phyloP scores from a whole-genome alignment of 2,113 vertebrate genomes.

The Oceanites oceanicus region DNA sequence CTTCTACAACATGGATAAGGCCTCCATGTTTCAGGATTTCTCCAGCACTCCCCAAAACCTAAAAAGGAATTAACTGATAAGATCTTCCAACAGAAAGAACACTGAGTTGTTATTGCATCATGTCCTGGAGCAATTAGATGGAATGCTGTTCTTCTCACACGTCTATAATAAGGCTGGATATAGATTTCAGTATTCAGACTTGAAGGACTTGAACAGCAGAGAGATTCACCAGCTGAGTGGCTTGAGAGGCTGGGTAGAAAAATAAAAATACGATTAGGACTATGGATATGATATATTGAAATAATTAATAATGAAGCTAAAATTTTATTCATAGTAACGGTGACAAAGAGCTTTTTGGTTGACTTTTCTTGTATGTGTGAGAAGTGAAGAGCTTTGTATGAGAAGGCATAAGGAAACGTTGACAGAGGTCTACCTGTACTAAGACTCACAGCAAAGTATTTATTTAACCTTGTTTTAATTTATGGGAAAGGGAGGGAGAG shows the following conservation, averaged over 20 bases:
- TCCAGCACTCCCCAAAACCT: neutral
- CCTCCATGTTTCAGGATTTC: neutral
- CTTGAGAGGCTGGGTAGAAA: neutral
- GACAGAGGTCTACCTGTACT: neutral
- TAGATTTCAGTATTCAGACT: neutral
- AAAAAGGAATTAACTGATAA: neutral
- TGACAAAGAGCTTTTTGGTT: neutral
- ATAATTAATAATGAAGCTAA: neutral
- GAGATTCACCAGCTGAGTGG: neutral
- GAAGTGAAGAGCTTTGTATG: neutral
- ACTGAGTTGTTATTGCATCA: neutral
- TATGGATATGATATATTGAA: neutral
- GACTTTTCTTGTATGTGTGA: neutral
- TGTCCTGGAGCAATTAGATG: neutral
- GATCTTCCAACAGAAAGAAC: neutral
- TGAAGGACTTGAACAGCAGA: neutral
- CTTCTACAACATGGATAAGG: neutral
- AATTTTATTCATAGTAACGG: neutral
- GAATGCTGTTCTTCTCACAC: neutral
- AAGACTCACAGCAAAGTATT: neutral
- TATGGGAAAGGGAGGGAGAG: neutral
- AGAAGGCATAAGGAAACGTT: neutral
- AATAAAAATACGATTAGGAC: neutral
- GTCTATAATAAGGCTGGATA: neutral
- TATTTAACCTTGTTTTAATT: conserved; percentile 24